Base-by-base conservation (phyloP, 2,888 invertebrate genomes). In the Lutraria lutraria region DNA sequence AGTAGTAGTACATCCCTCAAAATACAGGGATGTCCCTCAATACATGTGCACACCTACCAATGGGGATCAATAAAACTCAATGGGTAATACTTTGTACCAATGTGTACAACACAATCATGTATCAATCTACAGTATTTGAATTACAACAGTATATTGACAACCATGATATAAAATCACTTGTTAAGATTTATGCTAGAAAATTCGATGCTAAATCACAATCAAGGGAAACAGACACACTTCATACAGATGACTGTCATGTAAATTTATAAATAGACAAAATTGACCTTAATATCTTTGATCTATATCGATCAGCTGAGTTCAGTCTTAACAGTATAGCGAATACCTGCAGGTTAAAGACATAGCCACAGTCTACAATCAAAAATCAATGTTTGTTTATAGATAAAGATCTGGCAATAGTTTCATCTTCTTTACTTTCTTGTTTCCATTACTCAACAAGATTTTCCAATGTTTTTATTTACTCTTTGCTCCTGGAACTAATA, bases 351-450 rank as follows among this genome's bases (percentile, higher is more conserved):
- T 68, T 68, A 68, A 68, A 68, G 63, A 68, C 25, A 13, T 12
- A 25, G n/a, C 25, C 63, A n/a, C 63, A 68, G 63, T 12, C 25
- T 68, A 68, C 63, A 68, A 25, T 68, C 63, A 68, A 68, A 68
- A 68, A 68, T 68, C 63, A 68, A 68, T 68, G n/a, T 68, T 68
- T 25, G 63, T 25, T 68, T 25, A n/a, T 25, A n/a, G 63, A 68
- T n/a, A 12, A 25, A 10, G 63, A 25, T 68, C 63, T 68, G 10
- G 63, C n/a, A 68, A 16, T 19, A 68, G 63, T 25, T 68, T 13
- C 0, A 21, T n/a, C 21, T n/a, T 0, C 21, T n/a, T 0, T 16
- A 21, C 63, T 25, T n/a, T 25, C n/a, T 21, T 21, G 63, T 25
- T 68, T 68, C 63, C 12, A 68, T 68, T 4, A 68, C 8, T 21